Percentiles rank a stretch among this genome's conserved stretches.
Evolutionary conservation across 2,113 vertebrate genomes (phyloP).

Genomic region (Peromyscus californicus): DNA sequence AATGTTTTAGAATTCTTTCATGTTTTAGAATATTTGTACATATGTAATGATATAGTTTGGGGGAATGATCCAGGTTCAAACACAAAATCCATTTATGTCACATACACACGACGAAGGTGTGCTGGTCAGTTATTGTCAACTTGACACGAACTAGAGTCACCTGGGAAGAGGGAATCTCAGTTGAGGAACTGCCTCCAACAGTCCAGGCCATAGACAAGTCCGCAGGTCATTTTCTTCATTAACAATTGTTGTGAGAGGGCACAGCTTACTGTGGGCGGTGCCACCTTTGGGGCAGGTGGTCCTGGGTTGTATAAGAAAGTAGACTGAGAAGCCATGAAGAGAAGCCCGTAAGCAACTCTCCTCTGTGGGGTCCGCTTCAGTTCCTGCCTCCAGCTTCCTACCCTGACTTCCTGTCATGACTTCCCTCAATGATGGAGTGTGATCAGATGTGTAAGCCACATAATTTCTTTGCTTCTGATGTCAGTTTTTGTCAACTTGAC

Average conservation of each 20-base stretch:
- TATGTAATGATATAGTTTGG: neutral
- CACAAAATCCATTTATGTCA: neutral
- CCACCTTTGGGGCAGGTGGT: neutral
- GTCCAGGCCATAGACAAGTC: too few relatives aligned
- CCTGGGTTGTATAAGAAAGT: neutral
- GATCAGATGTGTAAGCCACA: neutral
- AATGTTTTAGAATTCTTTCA: neutral
- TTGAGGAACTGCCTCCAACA: too few relatives aligned
- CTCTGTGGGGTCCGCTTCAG: neutral
- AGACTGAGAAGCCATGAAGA: neutral
- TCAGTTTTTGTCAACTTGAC: neutral
- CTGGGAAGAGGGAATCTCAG: too few relatives aligned
- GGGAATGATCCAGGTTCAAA: neutral
- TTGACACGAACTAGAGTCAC: too few relatives aligned
- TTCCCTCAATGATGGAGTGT: neutral
- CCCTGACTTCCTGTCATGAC: neutral
- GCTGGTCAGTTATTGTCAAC: too few relatives aligned
- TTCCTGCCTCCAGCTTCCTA: neutral
- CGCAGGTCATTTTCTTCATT: neutral
- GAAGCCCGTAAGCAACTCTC: neutral
- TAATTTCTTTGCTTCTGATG: neutral
- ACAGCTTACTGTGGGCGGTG: neutral
- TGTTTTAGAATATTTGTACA: neutral
- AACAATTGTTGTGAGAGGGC: neutral
- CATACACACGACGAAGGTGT: neutral